Evolutionary conservation across 2,113 vertebrate species (phyloP).

Genomic region (Sander vitreus): DNA sequence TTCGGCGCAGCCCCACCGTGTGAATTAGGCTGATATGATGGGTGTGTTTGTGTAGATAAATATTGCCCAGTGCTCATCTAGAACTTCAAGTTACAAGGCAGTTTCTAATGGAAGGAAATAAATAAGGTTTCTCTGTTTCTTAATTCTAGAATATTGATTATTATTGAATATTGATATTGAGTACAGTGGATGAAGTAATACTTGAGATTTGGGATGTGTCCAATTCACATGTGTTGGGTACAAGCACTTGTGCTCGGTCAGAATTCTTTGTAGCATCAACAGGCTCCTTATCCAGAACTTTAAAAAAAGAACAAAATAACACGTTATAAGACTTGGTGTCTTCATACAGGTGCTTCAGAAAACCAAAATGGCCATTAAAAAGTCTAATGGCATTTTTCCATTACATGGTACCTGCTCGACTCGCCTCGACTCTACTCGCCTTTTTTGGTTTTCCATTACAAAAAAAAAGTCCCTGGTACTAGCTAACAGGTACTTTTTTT

Average conservation of each 20-base stretch:
- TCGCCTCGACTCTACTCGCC: too few species aligned
- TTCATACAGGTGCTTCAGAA: not conserved
- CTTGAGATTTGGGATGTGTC: slow-evolving; percentile 77
- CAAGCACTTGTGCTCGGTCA: slow-evolving; percentile 85
- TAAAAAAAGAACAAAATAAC: not conserved
- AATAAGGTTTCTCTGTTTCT: not conserved
- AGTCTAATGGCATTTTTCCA: too few species aligned
- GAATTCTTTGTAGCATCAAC: slow-evolving; percentile 68
- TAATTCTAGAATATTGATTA: not conserved
- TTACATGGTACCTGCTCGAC: too few species aligned
- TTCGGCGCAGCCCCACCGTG: not conserved
- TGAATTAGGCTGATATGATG: not conserved
- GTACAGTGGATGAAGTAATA: slow-evolving; percentile 44
- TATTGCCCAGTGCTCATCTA: not conserved
- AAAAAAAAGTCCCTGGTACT: too few species aligned
- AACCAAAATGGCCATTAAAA: not conserved
- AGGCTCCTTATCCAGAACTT: slow-evolving; percentile 44
- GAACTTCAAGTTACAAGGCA: not conserved
- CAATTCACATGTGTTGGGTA: slow-evolving; percentile 90
- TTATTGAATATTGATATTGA: slow-evolving; percentile 8
- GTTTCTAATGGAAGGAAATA: not conserved
- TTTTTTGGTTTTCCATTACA: too few species aligned
- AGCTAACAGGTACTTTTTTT: too few species aligned
- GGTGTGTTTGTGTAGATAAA: not conserved
- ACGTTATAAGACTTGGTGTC: not conserved